These are phyloP conservation scores for Artibeus jamaicensis DNA, from an alignment of 2,797 vertebrate species.

Conservation along the genomic window DNA sequence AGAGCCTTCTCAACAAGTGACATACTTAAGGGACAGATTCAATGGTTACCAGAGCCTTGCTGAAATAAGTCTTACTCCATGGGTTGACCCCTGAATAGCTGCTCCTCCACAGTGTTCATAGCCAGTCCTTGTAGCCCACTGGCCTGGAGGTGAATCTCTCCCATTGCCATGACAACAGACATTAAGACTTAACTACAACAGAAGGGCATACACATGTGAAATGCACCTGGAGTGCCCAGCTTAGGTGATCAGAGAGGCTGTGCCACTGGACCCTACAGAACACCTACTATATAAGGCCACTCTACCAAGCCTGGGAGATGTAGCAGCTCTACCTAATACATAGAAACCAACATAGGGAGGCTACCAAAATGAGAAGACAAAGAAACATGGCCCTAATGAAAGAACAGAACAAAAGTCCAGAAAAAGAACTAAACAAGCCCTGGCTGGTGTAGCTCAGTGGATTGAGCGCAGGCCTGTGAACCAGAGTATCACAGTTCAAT, in stretches of 20 bases:
- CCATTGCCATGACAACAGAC: neutral
- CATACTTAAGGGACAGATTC: neutral
- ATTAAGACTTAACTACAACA: neutral
- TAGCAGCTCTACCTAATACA: neutral
- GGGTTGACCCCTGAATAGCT: neutral
- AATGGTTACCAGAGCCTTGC: neutral
- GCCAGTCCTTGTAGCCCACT: neutral
- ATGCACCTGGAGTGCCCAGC: neutral
- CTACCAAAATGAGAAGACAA: neutral
- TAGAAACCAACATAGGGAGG: neutral
- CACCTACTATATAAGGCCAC: neutral
- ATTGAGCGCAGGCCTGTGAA: no score
- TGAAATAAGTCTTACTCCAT: neutral
- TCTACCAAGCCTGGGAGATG: neutral
- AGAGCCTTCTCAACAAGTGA: neutral
- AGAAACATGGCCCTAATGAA: neutral
- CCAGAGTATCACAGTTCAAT: no score
- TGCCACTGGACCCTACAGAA: neutral
- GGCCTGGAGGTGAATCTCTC: neutral
- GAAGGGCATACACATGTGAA: neutral
- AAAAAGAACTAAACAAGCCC: neutral
- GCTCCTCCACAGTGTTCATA: neutral
- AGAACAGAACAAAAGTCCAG: neutral
- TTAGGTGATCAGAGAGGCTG: neutral
- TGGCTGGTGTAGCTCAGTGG: no score